Base-by-base conservation (phyloP, 1,140 invertebrate species). In the Hirudo medicinalis region DNA sequence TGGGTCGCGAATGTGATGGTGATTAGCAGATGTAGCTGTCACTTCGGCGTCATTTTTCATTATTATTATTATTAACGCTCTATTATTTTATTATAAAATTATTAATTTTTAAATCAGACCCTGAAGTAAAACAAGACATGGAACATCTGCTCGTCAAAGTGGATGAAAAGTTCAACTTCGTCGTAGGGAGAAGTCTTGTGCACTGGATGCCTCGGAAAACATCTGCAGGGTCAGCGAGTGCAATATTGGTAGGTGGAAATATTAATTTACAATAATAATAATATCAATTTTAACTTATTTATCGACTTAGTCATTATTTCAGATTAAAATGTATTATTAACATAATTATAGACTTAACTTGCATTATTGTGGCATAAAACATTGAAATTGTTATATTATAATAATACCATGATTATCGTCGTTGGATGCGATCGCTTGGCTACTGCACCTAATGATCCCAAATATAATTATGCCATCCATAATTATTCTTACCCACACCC, bases 141-240 rank as follows among this genome's bases (percentile, higher is more conserved):
- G 80, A 87, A 5, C 78, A 78, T n/a, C 89, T 86, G 80, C 82
- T 84, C 29, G 80, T 84, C 0, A 83, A 84, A 36, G 81, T 92
- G 0, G 78, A 84, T 0, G 80, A 78, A 25, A 75, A 87, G 67
- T 84, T 85, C 2, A 78, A 82, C 20, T 76, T 82, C 63, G 79
- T 86, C 36, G 79, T 82, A 19, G 81, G 81, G 5, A 54, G 70
- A 6, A 78, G 76, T 0, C 40, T 76, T 0, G 79, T 80, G 0
- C 73, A n/a, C 73, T 82, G 2, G 82, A 83, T 22, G 85, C 85
- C 57, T 80, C 81, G 1, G 76, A 78, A 25, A 73, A 75, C 11
- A 78, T 81, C 0, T 94, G 91, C 78, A 84, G 90, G 63, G 76
- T 83, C 54, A 73, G 76, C 54, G 91, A 95, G 79, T 94, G 91